Evolutionary conservation across 2,888 invertebrate species (phyloP), one percentile per base, ranked within the genome.

Genomic region (Tetragonula carbonaria): DNA sequence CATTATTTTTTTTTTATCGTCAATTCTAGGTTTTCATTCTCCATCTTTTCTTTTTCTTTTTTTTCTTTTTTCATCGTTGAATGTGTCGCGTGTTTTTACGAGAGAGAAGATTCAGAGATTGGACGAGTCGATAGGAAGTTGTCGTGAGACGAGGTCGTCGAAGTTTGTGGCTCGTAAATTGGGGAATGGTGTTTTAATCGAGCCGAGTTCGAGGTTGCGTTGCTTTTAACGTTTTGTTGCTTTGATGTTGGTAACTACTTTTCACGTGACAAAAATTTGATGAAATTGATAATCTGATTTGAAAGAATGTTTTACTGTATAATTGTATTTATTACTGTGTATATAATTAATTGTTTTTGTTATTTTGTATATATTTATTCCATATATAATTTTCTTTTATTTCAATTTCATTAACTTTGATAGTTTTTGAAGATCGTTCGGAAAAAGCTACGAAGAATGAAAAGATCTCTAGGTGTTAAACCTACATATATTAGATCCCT

Each of bases 91-190:
- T 8, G 38, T 45, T 21, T 55, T 2, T 38, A n/a, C 14, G 13
- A 21, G 45, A 16, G n/a, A 50, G 38, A 13, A 23, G 59, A 23
- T 23, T 45, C 59, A 38, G 33, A 45, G 72, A 59, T 72, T 23
- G 59, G 45, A 23, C 6, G 45, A 4, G 16, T 45, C 73, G 73
- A 74, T 74, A 45, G 6, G 66, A 18, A 62, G 18, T 38, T 6
- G n/a, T 65, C 38, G 16, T 2, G 55, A 14, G 18, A 21, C 23
- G 4, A 23, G 66, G 51, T 11, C n/a, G 53, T 23, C 14, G n/a
- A 57, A 4, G 57, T 74, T 74, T 62, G 16, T 21, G 28, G 13
- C 16, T 66, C 66, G 55, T 66, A 74, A 66, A 74, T 74, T 65
- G 13, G n/a, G n/a, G 51, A 6, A 14, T 2, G 51, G 18, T 55